These are phyloP conservation scores for Drosophila kepulauana DNA, from an alignment of 1,140 invertebrate species.

Conservation along the genomic window DNA sequence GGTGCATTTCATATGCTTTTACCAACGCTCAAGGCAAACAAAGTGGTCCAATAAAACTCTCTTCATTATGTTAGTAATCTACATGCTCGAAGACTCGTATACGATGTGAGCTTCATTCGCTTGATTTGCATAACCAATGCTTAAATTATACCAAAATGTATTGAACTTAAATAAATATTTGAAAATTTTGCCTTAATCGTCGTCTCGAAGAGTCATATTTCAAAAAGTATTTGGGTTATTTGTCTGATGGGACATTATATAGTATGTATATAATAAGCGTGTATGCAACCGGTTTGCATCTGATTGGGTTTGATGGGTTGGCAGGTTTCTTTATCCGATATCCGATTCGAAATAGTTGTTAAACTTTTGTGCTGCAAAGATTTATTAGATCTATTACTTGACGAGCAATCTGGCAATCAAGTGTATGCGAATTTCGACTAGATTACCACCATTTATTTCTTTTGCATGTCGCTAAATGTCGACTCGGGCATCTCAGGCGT, in stretches of 20 bases:
- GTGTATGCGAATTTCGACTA: neutral
- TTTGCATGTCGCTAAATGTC: slow-evolving; percentile 26
- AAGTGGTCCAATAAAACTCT: slow-evolving; percentile 11
- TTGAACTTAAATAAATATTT: neutral
- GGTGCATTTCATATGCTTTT: slow-evolving; percentile 4
- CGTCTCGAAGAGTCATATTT: neutral
- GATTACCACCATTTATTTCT: slow-evolving; percentile 14
- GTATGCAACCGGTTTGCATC: slow-evolving; percentile 1
- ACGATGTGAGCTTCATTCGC: neutral
- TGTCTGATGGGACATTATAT: slow-evolving; percentile 1
- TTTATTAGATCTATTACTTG: slow-evolving; percentile 11
- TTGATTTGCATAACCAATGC: neutral
- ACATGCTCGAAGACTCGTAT: too few species aligned
- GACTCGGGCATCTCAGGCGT: too few species aligned
- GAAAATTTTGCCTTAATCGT: neutral
- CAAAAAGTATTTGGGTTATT: slow-evolving; percentile 10
- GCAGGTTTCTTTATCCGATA: neutral
- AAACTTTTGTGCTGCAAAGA: neutral
- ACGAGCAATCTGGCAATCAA: neutral
- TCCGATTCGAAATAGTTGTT: neutral
- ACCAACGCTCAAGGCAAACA: neutral
- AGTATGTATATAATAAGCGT: neutral
- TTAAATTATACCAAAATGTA: slow-evolving; percentile 2
- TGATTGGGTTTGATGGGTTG: neutral
- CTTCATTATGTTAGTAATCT: slow-evolving; percentile 19